Evolutionary conservation across 1,140 invertebrate genomes (phyloP).

Genomic region (Bombus vancouverensis): DNA sequence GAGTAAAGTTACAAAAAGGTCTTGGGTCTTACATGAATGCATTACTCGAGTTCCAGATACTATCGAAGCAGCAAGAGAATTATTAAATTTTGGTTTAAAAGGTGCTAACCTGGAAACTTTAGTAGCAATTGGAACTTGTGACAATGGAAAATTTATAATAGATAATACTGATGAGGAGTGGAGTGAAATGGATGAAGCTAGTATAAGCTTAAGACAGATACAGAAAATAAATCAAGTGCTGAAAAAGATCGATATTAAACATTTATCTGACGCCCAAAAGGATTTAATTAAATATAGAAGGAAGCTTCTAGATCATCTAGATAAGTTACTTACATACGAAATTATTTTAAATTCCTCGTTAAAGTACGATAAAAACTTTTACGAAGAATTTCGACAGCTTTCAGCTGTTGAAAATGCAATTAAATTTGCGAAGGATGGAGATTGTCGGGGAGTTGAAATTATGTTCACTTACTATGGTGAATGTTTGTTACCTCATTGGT

Average conservation of each 20-base stretch:
- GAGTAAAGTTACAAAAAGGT: slow-evolving; percentile 90
- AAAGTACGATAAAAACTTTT: slow-evolving; percentile 84
- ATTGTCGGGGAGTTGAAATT: slow-evolving; percentile 85
- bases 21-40: slow-evolving; percentile 93
- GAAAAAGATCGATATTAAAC: slow-evolving; percentile 72
- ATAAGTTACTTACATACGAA: slow-evolving; percentile 87
- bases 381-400: slow-evolving; percentile 84
- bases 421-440: slow-evolving; percentile 83
- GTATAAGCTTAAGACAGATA: slow-evolving; percentile 66
- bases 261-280: slow-evolving; percentile 84
- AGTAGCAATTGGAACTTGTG: slow-evolving; percentile 81
- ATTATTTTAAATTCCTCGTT: slow-evolving; percentile 77
- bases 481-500: slow-evolving; percentile 85
- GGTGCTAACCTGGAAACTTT: slow-evolving; percentile 87
- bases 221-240: slow-evolving; percentile 75
- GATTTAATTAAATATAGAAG: slow-evolving; percentile 84
- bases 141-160: slow-evolving; percentile 74
- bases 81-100: slow-evolving; percentile 89
- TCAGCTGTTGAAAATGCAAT: slow-evolving; percentile 84
- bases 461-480: slow-evolving; percentile 89
- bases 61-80: slow-evolving; percentile 87
- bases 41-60: slow-evolving; percentile 89
- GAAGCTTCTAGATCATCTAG: slow-evolving; percentile 85
- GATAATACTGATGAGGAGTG: slow-evolving; percentile 68
- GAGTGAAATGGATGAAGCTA: slow-evolving; percentile 61